Conservation (phyloP, 35 echinoderm and acorn worm species). For the Apostichopus parvimensis region DNA sequence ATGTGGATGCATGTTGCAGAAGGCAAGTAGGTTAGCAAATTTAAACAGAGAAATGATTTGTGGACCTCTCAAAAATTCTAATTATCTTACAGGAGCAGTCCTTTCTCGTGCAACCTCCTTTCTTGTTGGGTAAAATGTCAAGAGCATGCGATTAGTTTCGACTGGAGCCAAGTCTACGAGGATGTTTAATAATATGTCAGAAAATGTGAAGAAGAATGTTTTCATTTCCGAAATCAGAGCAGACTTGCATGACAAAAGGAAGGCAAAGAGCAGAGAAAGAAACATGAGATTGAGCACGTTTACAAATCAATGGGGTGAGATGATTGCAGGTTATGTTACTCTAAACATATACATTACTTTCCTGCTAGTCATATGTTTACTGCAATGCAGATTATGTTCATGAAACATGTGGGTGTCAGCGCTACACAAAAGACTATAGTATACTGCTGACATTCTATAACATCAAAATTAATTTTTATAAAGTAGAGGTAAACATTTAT, state of each 20-base stretch:
- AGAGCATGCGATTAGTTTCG: background rate
- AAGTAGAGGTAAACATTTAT: too few species aligned
- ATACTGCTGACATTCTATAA: too few species aligned
- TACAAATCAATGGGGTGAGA: background rate
- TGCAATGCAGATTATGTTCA: background rate
- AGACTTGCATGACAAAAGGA: background rate
- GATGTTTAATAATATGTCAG: background rate
- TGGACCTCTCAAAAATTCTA: too few species aligned
- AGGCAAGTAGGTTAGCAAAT: too few species aligned
- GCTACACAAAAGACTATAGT: background rate
- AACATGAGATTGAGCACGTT: background rate
- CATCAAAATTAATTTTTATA: too few species aligned
- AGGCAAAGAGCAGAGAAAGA: background rate
- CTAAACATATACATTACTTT: background rate
- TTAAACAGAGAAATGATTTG: too few species aligned
- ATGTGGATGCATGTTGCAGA: too few species aligned
- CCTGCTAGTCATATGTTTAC: background rate
- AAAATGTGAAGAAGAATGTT: constrained; percentile 1
- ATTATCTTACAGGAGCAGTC: too few species aligned
- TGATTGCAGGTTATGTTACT: background rate
- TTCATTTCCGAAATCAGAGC: background rate
- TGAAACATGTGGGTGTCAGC: background rate
- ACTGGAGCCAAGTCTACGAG: background rate
- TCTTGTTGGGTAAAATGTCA: too few species aligned
- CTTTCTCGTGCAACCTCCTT: too few species aligned